Evolutionary conservation across 2,888 invertebrate species (phyloP), one percentile per base, ranked within the genome.

Genomic region (Dendrolimus houi): DNA sequence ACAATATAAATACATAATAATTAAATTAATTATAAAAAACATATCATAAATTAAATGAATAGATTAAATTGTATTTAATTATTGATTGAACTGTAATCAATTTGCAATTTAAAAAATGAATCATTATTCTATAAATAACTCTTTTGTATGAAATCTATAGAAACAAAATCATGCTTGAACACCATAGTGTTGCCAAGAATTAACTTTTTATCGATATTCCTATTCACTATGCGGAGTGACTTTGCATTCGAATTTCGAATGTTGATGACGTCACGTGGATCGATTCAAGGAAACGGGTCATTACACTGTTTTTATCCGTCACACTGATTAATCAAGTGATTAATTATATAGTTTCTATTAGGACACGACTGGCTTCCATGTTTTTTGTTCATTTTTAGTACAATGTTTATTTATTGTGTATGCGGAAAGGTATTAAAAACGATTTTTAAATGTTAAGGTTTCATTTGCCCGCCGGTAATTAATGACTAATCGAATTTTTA

Each of bases 301-400:
- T 87, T 89, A 88, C 79, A 83, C 83, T 87, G 86, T 87, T 89
- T 87, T 89, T 87, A 89, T 88, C 89, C 87, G 85, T 85, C 85
- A 85, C 88, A 86, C 88, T 90, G 88, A 90, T 90, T 90, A 90
- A 87, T 85, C 85, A 81, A 79, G 83, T 90, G 88, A 90, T 90
- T 90, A 89, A 88, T 90, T 89, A 85, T 81, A 80, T 72, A 81
- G 77, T 85, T 86, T 87, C 80, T 85, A 85, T 86, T 83, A 80
- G 81, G 71, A 80, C 77, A 71, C 75, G 77, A 67, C 76, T 74
- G 74, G 74, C 71, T 67, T 72, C 67, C 70, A 47, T 47, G 71
- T 70, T 77, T 82, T 85, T 81, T 77, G 76, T 77, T 62, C 70
- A 64, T 64, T 70, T 73, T 71, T 71, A 67, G 63, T 68, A 69